Conservation (phyloP, 2,888 invertebrate genomes). For the Ectobius pallidus region DNA sequence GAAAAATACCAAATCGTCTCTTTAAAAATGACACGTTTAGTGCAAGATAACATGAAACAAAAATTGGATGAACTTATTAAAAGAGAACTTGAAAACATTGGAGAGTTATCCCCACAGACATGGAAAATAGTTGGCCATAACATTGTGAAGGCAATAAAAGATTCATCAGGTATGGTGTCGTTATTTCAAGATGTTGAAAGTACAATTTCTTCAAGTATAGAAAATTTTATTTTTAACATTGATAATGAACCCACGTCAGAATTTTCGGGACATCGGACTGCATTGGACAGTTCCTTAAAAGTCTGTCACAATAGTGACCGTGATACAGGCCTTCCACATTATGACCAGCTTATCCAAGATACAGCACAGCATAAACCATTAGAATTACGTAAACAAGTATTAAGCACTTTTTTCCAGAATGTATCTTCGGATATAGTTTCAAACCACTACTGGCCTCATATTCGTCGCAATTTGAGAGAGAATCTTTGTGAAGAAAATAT, state of each 20-base stretch:
- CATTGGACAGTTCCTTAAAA: not conserved
- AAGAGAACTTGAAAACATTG: slow-evolving; percentile 19
- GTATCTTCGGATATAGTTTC: slow-evolving; percentile 7
- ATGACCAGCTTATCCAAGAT: slow-evolving; percentile 19
- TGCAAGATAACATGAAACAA: slow-evolving; percentile 10
- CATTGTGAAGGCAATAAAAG: slow-evolving; percentile 32
- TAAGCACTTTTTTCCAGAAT: slow-evolving; percentile 23
- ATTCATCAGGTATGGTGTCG: slow-evolving; percentile 25
- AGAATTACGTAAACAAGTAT: slow-evolving; percentile 19
- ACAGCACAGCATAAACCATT: not conserved
- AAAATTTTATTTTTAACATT: not conserved
- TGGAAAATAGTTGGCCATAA: slow-evolving; percentile 41
- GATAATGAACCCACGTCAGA: not conserved
- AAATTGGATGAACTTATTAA: slow-evolving; percentile 23
- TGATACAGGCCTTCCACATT: not conserved
- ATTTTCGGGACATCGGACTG: not conserved
- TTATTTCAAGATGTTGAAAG: slow-evolving; percentile 17
- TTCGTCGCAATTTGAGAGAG: slow-evolving; percentile 20
- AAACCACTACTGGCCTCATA: slow-evolving; percentile 30
- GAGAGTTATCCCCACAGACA: slow-evolving; percentile 33
- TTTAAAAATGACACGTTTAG: not conserved
- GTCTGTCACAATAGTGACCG: not conserved
- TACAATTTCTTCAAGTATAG: not conserved
- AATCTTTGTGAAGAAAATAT: slow-evolving; percentile 24
- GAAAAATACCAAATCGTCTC: too few relatives aligned